Evolutionary conservation across 2,797 vertebrate genomes (phyloP), one percentile per base, ranked within the genome.

Genomic region (Pithecia hirsuta): DNA sequence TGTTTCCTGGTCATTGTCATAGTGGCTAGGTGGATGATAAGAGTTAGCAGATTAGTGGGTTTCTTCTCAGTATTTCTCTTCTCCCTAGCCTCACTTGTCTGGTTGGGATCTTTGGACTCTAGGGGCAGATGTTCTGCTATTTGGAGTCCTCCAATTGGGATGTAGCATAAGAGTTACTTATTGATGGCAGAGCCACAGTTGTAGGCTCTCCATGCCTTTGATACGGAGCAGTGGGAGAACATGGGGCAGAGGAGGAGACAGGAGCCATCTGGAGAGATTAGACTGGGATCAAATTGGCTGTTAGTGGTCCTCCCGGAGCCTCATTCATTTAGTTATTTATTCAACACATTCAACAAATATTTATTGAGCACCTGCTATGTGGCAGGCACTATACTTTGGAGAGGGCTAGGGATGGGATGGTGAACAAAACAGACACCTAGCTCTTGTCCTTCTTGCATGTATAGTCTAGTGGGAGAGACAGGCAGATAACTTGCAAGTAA

Each of bases 211-310:
- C 19, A 22, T 52, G 28, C 30, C 55, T 80, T 79, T 61, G 52
- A 46, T 19, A 28, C 10, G 33, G 44, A 76, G 4, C 28, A 4
- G 11, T 0, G 0, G 50, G 36, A 46, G 61, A 19, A 8, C 1
- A 1, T 6, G 19, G 15, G 19, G 13, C 48, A 13, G 26, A 36
- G 28, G 11, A 46, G 1, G 19, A 44, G 15, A 44, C 24, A 84
- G 28, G 36, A 6, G 2, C 20, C 36, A 33, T 26, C 55, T 44
- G 50, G 24, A 19, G 8, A 36, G 44, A 57, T 36, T 3, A 64
- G 50, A 24, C 50, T 80, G 61, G 39, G 2, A 28, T 30, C 59
- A 57, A 33, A 52, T 12, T 67, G 64, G 52, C 44, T 50, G 22
- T 19, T 15, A 11, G 14, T 70, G 61, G 30, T 52, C 89, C 84